These are phyloP conservation scores for Myathropa florea DNA, from an alignment of 2,888 invertebrate species.

Conservation along the genomic window DNA sequence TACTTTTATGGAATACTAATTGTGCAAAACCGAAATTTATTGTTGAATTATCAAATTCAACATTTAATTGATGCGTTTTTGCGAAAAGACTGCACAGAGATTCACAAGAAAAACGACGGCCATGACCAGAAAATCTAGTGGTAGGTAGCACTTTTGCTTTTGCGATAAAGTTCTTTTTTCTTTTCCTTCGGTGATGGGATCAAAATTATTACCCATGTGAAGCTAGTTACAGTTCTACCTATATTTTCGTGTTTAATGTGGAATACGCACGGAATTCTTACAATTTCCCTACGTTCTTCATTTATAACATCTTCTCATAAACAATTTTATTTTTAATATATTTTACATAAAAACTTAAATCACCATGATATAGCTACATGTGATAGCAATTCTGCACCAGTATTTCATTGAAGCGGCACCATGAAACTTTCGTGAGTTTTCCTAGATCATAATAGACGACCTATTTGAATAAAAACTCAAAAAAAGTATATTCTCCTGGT, in stretches of 20 bases:
- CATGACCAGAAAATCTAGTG: conserved; percentile 67
- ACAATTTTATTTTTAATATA: too few relatives aligned
- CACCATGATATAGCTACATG: too few relatives aligned
- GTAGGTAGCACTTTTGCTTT: conserved; percentile 56
- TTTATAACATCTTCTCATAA: too few relatives aligned
- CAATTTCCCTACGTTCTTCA: too few relatives aligned
- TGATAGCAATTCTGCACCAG: too few relatives aligned
- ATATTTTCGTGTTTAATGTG: neutral
- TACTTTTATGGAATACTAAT: neutral
- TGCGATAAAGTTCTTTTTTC: conserved; percentile 64
- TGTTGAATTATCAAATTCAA: conserved; percentile 11
- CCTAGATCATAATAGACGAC: too few relatives aligned
- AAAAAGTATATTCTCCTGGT: too few relatives aligned
- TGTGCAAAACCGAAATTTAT: conserved; percentile 4
- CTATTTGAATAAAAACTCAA: too few relatives aligned
- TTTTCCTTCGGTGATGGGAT: conserved; percentile 40
- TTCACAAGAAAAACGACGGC: conserved; percentile 64
- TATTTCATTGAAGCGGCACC: too few relatives aligned
- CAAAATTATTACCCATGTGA: conserved; percentile 49
- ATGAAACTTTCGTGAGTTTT: too few relatives aligned
- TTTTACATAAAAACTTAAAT: too few relatives aligned
- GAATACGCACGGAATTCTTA: neutral
- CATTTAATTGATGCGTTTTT: conserved; percentile 24
- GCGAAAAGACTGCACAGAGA: conserved; percentile 52
- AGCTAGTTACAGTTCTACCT: conserved; percentile 45